A percentile compares a stretch with the other conserved stretches of the same genome.
Evolutionary conservation across 2,888 invertebrate genomes (phyloP).

Genomic region (Troglohyphantes excavatus): DNA sequence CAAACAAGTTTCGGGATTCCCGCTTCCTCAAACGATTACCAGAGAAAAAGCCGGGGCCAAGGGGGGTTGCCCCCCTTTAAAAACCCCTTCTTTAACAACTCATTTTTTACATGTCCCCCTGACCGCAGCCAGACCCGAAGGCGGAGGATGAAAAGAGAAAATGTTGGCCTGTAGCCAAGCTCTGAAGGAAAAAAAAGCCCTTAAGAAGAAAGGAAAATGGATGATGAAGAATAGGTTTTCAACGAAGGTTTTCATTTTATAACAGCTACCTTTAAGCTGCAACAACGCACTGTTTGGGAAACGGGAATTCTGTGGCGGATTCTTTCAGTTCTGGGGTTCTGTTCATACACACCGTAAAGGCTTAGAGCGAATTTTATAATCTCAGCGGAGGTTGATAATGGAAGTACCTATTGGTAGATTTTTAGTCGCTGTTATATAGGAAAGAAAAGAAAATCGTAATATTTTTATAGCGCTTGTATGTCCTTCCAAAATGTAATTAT

Average conservation of each 20-base stretch:
- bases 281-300: slow-evolving; percentile 18
- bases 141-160: slow-evolving; percentile 42
- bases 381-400: not conserved
- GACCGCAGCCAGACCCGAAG: slow-evolving; percentile 40
- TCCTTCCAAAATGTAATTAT: no score
- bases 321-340: slow-evolving; percentile 18
- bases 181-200: slow-evolving; percentile 32
- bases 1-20: not conserved
- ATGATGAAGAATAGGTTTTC: slow-evolving; percentile 67
- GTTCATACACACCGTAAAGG: not conserved
- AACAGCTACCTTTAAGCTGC: slow-evolving; percentile 62
- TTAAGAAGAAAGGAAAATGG: slow-evolving; percentile 62
- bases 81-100: slow-evolving; percentile 39
- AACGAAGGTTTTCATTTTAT: slow-evolving; percentile 47
- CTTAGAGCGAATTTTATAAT: not conserved
- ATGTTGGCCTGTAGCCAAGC: slow-evolving; percentile 64
- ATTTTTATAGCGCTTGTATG: no score
- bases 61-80: not conserved
- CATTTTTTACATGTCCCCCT: slow-evolving; percentile 61
- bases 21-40: no score
- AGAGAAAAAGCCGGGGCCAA: not conserved
- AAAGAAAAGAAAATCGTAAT: no score
- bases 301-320: not conserved
- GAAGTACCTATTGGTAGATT: not conserved
- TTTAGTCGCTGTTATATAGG: no score